Conservation (phyloP, 2,888 invertebrate species). For the Ceraclea dissimilis region DNA sequence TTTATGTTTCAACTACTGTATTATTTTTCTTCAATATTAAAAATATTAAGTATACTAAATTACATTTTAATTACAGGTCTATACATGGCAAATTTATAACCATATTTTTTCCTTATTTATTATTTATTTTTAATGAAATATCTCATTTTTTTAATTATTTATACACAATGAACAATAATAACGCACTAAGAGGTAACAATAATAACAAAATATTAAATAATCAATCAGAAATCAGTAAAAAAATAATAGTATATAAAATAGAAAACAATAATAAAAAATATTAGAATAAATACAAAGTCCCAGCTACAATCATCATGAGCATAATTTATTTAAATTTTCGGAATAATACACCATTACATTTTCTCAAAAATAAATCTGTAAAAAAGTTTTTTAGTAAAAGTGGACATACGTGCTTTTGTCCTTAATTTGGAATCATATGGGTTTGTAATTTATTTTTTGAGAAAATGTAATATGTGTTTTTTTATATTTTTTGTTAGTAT, state of each 20-base stretch:
- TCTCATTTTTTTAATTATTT: background rate
- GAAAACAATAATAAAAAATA: background rate
- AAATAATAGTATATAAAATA: conserved; percentile 10
- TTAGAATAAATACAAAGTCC: conserved; percentile 13
- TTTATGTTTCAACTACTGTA: background rate
- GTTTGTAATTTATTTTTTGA: background rate
- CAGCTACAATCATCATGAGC: conserved; percentile 20
- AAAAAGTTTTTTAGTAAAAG: too few species aligned
- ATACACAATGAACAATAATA: conserved; percentile 25
- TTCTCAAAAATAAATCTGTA: background rate
- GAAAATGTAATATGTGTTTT: background rate
- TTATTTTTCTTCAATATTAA: background rate
- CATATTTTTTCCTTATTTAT: background rate
- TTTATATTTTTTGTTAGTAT: background rate
- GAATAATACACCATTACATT: conserved; percentile 13
- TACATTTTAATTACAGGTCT: background rate
- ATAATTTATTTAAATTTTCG: conserved; percentile 1
- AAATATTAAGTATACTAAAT: background rate
- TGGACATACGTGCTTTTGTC: too few species aligned
- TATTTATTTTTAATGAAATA: background rate
- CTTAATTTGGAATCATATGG: too few species aligned
- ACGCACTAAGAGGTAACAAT: conserved; percentile 25
- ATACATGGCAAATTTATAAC: background rate
- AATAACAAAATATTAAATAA: conserved; percentile 12
- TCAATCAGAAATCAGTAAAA: conserved; percentile 5